phyloP scores from a whole-genome alignment of 2,113 vertebrate species.

The Benthochromis sp. region DNA sequence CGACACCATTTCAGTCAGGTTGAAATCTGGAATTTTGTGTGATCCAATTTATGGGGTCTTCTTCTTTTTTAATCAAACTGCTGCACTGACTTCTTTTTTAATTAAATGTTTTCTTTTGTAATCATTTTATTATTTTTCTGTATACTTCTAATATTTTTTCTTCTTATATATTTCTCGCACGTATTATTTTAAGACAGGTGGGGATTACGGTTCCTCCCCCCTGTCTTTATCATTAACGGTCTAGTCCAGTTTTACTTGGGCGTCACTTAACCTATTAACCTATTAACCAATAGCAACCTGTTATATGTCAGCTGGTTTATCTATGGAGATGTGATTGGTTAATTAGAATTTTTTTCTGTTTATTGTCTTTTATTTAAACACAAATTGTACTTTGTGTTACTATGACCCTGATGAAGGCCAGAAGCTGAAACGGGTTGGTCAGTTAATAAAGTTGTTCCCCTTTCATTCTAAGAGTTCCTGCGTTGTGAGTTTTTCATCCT shows the following conservation, averaged over 20 bases:
- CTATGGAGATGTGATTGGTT: background rate
- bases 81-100: background rate
- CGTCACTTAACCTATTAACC: background rate
- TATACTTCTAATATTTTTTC: background rate
- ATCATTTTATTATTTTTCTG: background rate
- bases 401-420: background rate
- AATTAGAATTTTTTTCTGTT: background rate
- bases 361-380: background rate
- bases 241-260: background rate
- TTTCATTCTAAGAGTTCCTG: background rate
- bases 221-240: fast-evolving
- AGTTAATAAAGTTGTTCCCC: background rate
- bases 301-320: background rate
- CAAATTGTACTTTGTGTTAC: background rate
- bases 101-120: background rate
- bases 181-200: background rate
- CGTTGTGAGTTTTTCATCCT: background rate
- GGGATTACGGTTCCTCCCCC: fast-evolving
- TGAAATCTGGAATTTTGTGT: background rate
- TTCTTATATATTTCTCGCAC: background rate
- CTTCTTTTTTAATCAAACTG: background rate
- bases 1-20: background rate
- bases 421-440: background rate
- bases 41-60: background rate
- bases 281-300: background rate